Percentiles rank a stretch among this genome's conserved stretches.
These are phyloP conservation scores for Mesitornis unicolor DNA, from an alignment of 2,113 vertebrate species.

Conservation along the genomic window DNA sequence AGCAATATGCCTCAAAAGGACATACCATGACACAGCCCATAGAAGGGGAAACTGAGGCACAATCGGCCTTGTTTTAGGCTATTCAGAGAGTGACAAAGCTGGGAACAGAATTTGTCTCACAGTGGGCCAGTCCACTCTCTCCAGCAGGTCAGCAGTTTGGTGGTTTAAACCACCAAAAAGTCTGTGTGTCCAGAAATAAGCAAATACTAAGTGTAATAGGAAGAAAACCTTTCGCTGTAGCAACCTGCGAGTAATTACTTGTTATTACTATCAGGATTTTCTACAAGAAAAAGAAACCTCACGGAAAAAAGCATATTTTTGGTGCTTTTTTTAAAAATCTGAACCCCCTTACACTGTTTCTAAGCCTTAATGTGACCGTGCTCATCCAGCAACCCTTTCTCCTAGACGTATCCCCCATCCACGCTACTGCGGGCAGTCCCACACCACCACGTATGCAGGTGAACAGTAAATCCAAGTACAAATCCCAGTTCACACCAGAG, in stretches of 20 bases:
- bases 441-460: neutral
- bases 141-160: no score
- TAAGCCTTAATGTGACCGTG: neutral
- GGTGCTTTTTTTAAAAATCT: neutral
- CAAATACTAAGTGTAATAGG: neutral
- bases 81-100: neutral
- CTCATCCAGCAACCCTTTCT: neutral
- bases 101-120: neutral
- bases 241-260: neutral
- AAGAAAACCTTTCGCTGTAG: neutral
- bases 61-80: neutral
- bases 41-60: neutral
- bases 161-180: neutral
- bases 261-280: neutral
- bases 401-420: neutral
- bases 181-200: neutral
- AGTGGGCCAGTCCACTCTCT: neutral
- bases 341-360: neutral
- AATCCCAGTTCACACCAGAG: neutral
- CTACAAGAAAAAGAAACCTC: neutral
- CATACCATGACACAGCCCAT: accelerated
- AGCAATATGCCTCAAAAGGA: neutral
- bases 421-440: neutral
- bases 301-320: neutral
- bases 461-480: neutral